A percentile compares a stretch with the other conserved stretches of the same genome.
These are phyloP conservation scores for Apocheima hispidaria DNA, from an alignment of 2,888 invertebrate genomes.

Conservation along the genomic window DNA sequence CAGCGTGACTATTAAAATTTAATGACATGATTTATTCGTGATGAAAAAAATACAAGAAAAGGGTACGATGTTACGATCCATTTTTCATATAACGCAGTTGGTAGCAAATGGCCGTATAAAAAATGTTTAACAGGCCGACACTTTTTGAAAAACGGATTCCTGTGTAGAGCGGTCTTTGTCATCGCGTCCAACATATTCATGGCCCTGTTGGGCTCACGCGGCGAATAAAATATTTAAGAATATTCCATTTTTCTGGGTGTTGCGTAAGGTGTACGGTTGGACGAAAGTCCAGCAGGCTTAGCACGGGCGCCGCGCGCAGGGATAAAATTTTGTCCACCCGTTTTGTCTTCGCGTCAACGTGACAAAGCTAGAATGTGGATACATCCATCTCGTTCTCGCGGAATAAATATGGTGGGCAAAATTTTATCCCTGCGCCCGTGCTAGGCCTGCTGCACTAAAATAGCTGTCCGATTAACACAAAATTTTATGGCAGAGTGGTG, in stretches of 20 bases:
- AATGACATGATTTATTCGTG: conserved; percentile 85
- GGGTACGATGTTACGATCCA: conserved; percentile 84
- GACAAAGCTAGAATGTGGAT: no score
- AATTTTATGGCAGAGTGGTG: no score
- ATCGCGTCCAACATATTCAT: conserved; percentile 82
- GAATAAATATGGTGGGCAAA: no score
- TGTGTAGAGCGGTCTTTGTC: conserved; percentile 80
- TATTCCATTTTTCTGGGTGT: conserved; percentile 84
- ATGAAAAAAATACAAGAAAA: conserved; percentile 78
- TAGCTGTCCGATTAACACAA: no score
- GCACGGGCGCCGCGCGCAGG: no score
- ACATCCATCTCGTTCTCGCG: no score
- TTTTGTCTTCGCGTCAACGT: no score
- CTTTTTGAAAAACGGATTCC: conserved; percentile 84
- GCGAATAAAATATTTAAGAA: conserved; percentile 82
- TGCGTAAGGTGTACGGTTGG: conserved; percentile 67
- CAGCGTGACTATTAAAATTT: conserved; percentile 86
- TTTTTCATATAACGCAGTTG: conserved; percentile 86
- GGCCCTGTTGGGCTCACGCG: conserved; percentile 81
- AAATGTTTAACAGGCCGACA: conserved; percentile 84
- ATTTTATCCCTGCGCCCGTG: no score
- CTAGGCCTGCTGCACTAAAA: no score
- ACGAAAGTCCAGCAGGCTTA: conserved; percentile 63
- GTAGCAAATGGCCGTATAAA: conserved; percentile 86
- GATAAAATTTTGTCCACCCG: no score